Evolutionary conservation across 2,113 vertebrate species (phyloP), one percentile per base, ranked within the genome.

Genomic region (Tor tambroides): DNA sequence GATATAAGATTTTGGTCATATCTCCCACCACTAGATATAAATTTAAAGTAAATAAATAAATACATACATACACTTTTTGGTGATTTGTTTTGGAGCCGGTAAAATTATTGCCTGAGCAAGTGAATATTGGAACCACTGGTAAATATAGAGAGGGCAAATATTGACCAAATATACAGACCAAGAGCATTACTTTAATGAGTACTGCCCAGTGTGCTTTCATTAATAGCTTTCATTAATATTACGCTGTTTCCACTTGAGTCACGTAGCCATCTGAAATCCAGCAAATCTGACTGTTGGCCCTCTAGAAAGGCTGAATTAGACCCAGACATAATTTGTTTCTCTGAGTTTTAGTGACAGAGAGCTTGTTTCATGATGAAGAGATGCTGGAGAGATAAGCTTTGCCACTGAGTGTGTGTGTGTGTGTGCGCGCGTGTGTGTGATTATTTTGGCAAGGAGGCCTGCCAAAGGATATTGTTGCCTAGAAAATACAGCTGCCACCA

Each of bases 401-500:
- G 67, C 38, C 43, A 63, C 43, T 54, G 23, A 54, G 59, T 28
- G 56, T 49, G 14, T 49, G 26, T 65, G 26, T 56, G 54, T 59
- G 35, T 69, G 59, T 65, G 26, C 23, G 54, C 35, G 35, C 49
- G 59, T 71, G 82, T 56, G 49, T 84, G 28, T 84, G 26, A 35
- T 17, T 46, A 2, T 54, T 43, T 56, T 59, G 63, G 65, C 81
- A 83, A 35, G 15, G 2, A n/a, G 41, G 51, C 41, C 26, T 61
- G 65, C 38, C 78, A 78, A 65, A 74, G 49, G 63, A 79, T 41
- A 80, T 30, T 23, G 46, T 63, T 86, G 80, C 41, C 59, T 83
- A 54, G 23, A 84, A 84, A 84, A 17, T 69, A 80, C 76, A 81
- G 56, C 78, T 69, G 38, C 59, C 72, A 63, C 69, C 49, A 63